These are phyloP conservation scores for Zelleria hepariella DNA, from an alignment of 2,888 invertebrate species.

Conservation along the genomic window DNA sequence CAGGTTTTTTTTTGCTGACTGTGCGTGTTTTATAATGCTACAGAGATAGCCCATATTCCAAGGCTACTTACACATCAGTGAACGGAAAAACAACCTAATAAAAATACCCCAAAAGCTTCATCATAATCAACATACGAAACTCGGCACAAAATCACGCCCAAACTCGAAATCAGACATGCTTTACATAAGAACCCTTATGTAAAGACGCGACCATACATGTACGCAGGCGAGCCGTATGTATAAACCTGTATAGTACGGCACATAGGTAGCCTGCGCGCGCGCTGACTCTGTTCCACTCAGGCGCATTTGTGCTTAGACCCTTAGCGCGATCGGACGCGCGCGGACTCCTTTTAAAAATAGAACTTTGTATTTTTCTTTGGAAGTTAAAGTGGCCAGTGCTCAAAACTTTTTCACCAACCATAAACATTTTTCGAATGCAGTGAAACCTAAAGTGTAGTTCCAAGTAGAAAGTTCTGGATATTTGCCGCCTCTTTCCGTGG, in stretches of 20 bases:
- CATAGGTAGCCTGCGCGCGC: conserved; percentile 40
- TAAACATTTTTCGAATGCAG: conserved; percentile 11
- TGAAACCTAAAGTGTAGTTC: not conserved
- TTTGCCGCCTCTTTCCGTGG: conserved; percentile 6
- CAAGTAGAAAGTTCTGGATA: conserved; percentile 10
- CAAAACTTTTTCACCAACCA: no score
- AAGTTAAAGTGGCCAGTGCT: conserved; percentile 29
- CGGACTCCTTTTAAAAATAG: conserved; percentile 21
- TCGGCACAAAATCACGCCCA: conserved; percentile 31
- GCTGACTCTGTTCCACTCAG: conserved; percentile 63
- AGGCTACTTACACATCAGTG: no score
- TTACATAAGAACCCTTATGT: conserved; percentile 54
- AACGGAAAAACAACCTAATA: not conserved
- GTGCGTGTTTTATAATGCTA: no score
- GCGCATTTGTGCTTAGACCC: conserved; percentile 56
- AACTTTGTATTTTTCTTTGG: conserved; percentile 17
- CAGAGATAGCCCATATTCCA: no score
- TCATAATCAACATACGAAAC: not conserved
- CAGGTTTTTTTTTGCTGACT: no score
- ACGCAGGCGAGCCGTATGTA: conserved; percentile 18
- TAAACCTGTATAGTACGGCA: conserved; percentile 14
- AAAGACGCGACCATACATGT: conserved; percentile 27
- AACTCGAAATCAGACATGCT: conserved; percentile 24
- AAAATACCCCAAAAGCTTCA: not conserved
- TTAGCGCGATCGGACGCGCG: conserved; percentile 35